Conservation (phyloP, 2,113 vertebrate genomes). For the Nothocercus nigrocapillus region DNA sequence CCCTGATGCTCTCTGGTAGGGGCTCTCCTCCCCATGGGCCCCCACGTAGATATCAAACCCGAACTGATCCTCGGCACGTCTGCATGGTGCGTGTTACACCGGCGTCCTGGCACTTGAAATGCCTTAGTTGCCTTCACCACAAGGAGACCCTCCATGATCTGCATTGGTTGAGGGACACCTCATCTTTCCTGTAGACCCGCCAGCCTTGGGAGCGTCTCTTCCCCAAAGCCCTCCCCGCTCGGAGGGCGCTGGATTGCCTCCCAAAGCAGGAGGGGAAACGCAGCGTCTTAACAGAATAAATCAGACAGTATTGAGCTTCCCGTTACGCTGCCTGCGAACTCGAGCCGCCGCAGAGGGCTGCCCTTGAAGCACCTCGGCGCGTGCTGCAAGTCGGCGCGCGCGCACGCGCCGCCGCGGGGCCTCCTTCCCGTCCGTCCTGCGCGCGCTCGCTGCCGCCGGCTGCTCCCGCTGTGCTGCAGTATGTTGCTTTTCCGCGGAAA, state of each 20-base stretch:
- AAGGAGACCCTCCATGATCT: not conserved
- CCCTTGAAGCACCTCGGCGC: slow-evolving; percentile 17
- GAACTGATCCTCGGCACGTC: not conserved
- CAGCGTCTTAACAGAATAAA: not conserved
- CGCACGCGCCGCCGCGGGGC: not conserved
- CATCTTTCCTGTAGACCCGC: not conserved
- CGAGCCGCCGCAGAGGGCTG: not conserved
- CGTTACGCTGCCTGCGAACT: not conserved
- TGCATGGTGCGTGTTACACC: not conserved
- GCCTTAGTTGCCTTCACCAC: not conserved
- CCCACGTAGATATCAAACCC: not conserved
- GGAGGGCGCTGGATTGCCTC: not conserved
- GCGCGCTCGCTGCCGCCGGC: not conserved
- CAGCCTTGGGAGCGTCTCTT: not conserved
- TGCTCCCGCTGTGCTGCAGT: not conserved
- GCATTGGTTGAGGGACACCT: not conserved
- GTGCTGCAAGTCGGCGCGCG: not conserved
- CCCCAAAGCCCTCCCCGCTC: not conserved
- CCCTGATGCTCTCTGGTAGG: not conserved
- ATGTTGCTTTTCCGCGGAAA: not conserved
- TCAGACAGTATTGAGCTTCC: not conserved
- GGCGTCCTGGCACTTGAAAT: not conserved
- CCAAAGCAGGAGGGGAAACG: not conserved
- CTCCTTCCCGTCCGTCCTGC: not conserved
- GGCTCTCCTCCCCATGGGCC: not conserved